Evolutionary conservation across 2,888 invertebrate genomes (phyloP).

Genomic region (Rhorus exstirpatorius): DNA sequence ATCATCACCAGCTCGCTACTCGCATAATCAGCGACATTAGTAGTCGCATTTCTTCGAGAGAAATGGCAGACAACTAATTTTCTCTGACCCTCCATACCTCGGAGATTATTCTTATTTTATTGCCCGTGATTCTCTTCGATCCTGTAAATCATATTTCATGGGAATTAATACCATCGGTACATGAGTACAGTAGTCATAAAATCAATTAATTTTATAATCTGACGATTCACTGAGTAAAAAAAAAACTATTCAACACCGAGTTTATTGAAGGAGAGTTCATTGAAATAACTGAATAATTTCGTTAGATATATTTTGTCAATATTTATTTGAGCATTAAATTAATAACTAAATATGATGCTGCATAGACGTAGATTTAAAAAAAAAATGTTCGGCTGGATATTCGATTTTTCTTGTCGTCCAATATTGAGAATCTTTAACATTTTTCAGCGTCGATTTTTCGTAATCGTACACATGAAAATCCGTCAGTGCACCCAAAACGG

Average conservation of each 20-base stretch:
- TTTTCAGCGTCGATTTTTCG: too few species aligned
- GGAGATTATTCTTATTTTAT: not conserved
- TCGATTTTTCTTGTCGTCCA: too few species aligned
- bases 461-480: too few species aligned
- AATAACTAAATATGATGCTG: too few species aligned
- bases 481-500: too few species aligned
- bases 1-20: conserved; percentile 11
- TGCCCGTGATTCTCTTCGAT: not conserved
- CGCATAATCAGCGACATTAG: not conserved
- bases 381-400: too few species aligned
- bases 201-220: not conserved
- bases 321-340: too few species aligned
- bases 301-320: too few species aligned
- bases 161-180: conserved; percentile 1
- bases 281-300: too few species aligned
- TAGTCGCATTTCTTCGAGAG: conserved; percentile 12
- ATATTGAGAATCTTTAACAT: too few species aligned
- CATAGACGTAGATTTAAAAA: too few species aligned
- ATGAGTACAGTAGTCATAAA: not conserved
- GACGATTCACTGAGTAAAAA: not conserved
- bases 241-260: not conserved
- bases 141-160: not conserved
- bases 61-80: conserved; percentile 8
- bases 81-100: not conserved
- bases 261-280: too few species aligned